Conservation (phyloP, 2,888 invertebrate species). For the Drosophila pseudotakahashii region DNA sequence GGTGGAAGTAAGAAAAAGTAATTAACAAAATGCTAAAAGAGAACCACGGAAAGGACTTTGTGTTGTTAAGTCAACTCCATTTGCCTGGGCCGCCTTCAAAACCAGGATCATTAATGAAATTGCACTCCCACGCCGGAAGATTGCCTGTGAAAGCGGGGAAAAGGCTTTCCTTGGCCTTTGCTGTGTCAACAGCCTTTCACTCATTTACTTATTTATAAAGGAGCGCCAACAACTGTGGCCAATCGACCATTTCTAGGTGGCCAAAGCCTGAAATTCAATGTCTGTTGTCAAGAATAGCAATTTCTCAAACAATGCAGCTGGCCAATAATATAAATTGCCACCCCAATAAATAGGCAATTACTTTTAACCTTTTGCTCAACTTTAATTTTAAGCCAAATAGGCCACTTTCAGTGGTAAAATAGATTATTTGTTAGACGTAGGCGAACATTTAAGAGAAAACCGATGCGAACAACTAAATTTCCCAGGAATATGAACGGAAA, state of each 20-base stretch:
- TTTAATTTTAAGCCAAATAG: not conserved
- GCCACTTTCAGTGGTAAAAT: not conserved
- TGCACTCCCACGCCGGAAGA: slow-evolving; percentile 20
- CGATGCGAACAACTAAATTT: too few relatives aligned
- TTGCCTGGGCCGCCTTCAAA: slow-evolving; percentile 8
- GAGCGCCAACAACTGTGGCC: slow-evolving; percentile 12
- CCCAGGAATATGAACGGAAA: not conserved
- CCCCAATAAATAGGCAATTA: slow-evolving; percentile 24
- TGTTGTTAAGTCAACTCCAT: slow-evolving; percentile 6
- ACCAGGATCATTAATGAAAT: slow-evolving; percentile 19
- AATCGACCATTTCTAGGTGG: slow-evolving; percentile 7
- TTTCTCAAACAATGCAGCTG: not conserved
- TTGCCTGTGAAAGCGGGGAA: not conserved
- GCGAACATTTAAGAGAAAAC: not conserved
- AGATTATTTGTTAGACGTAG: too few relatives aligned
- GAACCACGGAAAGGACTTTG: slow-evolving; percentile 24
- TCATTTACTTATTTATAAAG: slow-evolving; percentile 27
- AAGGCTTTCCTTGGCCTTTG: slow-evolving; percentile 16
- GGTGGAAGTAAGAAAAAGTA: slow-evolving; percentile 39
- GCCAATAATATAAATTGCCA: not conserved
- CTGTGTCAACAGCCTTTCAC: slow-evolving; percentile 13
- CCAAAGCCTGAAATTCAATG: not conserved
- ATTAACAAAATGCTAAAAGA: slow-evolving; percentile 49
- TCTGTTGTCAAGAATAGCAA: not conserved
- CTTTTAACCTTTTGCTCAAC: not conserved